Base-by-base conservation (phyloP, 2,113 vertebrate genomes). In the Nestor notabilis region DNA sequence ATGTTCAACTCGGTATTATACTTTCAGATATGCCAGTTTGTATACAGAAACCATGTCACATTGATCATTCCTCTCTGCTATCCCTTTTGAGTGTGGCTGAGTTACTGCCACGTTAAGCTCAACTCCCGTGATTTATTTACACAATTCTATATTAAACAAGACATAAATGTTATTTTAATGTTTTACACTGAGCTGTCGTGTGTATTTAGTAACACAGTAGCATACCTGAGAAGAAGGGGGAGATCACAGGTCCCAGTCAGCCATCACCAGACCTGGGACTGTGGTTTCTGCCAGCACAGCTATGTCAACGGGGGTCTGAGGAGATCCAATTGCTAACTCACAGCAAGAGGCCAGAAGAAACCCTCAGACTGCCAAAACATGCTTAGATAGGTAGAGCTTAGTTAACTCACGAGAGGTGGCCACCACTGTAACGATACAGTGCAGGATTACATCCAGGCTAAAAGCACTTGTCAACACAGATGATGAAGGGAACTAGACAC, bases 91-190 rank as follows among this genome's bases (percentile, higher is more conserved):
- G 90, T 31, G 25, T 76, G 78, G 50, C 46, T 95, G 90, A 87
- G 88, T 84, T 93, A 95, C 46, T 83, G 70, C n/a, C 76, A 83
- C 49, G 61, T 96, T 95, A 91, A 96, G 91, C 88, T 91, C 85
- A 91, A 41, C 82, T 80, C 39, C 41, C 19, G 52, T 86, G 79
- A 97, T 95, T 96, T 85, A 76, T 84, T 93, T 31, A 58, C 60
- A 80, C 47, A 81, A 78, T 60, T n/a, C 69, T 71, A 23, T 28
- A 85, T 89, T 93, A 86, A 96, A 93, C 75, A 97, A 74, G 46
- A 89, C 49, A 61, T 74, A 39, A 83, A 75, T 70, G 33, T 64
- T 94, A 87, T 66, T 95, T 95, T 85, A 92, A 71, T 83, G 81
- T 80, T 83, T 81, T 63, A 93, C 25, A 55, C 28, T 24, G 41